Evolutionary conservation across 1,140 invertebrate genomes (phyloP), one percentile per base, ranked within the genome.

Genomic region (Zaprionus camerounensis): DNA sequence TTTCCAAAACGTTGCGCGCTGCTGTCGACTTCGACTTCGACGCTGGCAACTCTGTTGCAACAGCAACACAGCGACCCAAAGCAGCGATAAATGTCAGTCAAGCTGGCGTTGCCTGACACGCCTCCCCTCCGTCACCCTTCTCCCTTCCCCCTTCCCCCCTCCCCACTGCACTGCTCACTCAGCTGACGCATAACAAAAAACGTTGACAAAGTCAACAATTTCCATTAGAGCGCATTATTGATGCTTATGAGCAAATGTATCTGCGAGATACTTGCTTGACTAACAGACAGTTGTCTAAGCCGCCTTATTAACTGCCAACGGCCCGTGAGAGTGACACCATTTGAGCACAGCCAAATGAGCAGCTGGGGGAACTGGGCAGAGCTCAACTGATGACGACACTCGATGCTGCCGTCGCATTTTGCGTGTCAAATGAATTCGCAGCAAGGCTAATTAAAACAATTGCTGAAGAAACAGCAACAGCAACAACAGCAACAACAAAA

Each of bases 11-110:
- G 85, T 90, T 88, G 75, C 85, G 75, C 85, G 78, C 71, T 63
- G 82, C 69, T 41, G 49, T 44, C 61, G 78, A 51, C n/a, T 53
- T 44, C 28, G 41, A 61, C 73, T 65, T 38, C 36, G 71, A 64
- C 66, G 70, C 56, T 64, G 58, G 38, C 64, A 56, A 63, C 58
- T 26, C 81, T 78, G 74, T 31, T 46, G 41, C 77, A 83, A 49
- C 81, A 62, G 64, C 67, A 77, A 71, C n/a, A 12, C 46, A 20
- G 7, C 7, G 9, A 69, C 73, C 81, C 66, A 82, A 77, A 70
- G 80, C 69, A 73, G 85, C 85, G 85, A 90, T 88, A 88, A 88
- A 88, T 88, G 85, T 90, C 85, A 88, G 85, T 88, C 85, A 90
- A 88, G 76, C 57, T 34, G 46, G 71, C 57, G 70, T 77, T 69